Evolutionary conservation across 2,888 invertebrate genomes (phyloP).

Genomic region (Villa cingulata): DNA sequence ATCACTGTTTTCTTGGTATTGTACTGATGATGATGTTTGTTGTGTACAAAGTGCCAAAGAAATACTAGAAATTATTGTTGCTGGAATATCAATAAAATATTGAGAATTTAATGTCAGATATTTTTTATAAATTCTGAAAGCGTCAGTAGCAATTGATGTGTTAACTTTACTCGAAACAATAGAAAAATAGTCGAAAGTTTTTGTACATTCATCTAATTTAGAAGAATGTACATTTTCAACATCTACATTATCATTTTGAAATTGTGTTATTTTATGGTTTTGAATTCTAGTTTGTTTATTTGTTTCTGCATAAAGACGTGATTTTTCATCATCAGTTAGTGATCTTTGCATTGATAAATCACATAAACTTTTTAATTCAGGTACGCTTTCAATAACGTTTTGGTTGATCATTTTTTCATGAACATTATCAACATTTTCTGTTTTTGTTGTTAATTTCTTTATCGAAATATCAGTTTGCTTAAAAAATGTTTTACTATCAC

Average conservation of each 20-base stretch:
- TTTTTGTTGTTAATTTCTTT: background rate
- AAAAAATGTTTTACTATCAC: background rate
- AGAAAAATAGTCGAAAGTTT: background rate
- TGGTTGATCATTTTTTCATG: slow-evolving; percentile 3
- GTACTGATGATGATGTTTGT: background rate
- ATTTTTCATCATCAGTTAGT: slow-evolving; percentile 35
- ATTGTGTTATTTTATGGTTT: slow-evolving; percentile 5
- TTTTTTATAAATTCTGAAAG: slow-evolving; percentile 33
- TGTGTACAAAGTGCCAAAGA: slow-evolving; percentile 27
- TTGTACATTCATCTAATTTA: too few relatives aligned
- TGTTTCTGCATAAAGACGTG: slow-evolving; percentile 32
- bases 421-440: background rate
- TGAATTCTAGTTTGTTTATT: slow-evolving; percentile 24
- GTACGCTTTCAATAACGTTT: slow-evolving; percentile 19
- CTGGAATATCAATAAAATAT: slow-evolving; percentile 27
- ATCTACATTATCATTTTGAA: background rate
- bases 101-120: slow-evolving; percentile 30
- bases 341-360: slow-evolving; percentile 34
- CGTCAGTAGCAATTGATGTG: slow-evolving; percentile 25
- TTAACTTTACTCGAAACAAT: slow-evolving; percentile 1
- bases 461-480: too few relatives aligned
- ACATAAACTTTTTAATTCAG: slow-evolving; percentile 30
- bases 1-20: slow-evolving; percentile 9
- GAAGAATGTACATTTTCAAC: background rate
- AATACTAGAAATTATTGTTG: slow-evolving; percentile 29